phyloP scores from a whole-genome alignment of 2,113 vertebrate genomes.

The Lagenorhynchus albirostris region DNA sequence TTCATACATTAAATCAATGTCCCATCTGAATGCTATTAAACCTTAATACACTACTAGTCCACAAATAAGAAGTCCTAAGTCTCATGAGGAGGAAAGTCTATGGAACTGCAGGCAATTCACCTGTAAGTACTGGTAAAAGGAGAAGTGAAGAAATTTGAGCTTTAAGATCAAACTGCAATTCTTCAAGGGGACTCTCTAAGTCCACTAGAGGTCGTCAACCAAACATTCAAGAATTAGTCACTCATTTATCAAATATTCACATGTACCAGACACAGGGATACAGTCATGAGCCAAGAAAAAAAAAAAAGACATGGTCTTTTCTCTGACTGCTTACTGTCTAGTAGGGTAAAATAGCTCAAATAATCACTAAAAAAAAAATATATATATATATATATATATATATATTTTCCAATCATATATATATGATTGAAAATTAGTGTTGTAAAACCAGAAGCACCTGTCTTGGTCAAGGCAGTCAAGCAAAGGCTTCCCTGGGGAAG shows the following conservation, averaged over 20 bases:
- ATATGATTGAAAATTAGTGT: background rate
- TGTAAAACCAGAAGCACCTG: background rate
- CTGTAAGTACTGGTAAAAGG: background rate
- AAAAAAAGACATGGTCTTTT: background rate
- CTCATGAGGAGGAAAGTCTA: background rate
- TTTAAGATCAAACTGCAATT: background rate
- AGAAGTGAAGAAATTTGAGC: background rate
- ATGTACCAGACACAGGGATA: background rate
- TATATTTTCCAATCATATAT: background rate
- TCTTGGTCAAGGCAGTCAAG: background rate
- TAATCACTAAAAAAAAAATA: background rate
- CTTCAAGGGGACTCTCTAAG: background rate
- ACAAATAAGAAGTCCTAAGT: background rate
- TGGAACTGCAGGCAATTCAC: background rate
- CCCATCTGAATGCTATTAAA: background rate
- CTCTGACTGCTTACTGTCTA: background rate
- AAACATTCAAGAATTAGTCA: background rate
- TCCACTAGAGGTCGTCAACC: background rate
- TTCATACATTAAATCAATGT: background rate
- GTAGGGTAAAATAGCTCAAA: background rate
- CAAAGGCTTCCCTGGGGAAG: background rate
- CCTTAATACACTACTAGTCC: background rate
- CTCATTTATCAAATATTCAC: background rate
- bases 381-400: background rate
- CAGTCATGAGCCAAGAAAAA: background rate